A percentile compares a stretch with the other conserved stretches of the same genome.
Evolutionary conservation across 2,113 vertebrate species (phyloP).

Genomic region (Callipepla californica): DNA sequence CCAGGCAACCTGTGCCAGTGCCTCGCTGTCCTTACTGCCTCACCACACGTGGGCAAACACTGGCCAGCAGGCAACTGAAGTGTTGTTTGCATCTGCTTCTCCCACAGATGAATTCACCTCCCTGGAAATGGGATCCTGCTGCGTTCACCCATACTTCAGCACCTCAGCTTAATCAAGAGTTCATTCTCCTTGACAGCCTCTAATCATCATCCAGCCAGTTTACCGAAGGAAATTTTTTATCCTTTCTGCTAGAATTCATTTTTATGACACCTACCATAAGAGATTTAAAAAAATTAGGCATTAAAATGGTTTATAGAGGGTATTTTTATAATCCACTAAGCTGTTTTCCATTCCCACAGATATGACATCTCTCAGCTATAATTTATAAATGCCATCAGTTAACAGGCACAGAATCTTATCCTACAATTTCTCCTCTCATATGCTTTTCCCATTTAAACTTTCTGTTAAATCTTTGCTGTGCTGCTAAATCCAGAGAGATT

Average conservation of each 20-base stretch:
- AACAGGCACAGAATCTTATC: constrained; percentile 56
- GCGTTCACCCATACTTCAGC: background rate
- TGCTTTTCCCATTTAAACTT: constrained; percentile 66
- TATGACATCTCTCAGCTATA: constrained; percentile 66
- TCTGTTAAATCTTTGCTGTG: constrained; percentile 61
- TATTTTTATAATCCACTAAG: constrained; percentile 69
- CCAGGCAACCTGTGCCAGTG: too few species aligned
- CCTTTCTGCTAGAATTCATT: constrained; percentile 55
- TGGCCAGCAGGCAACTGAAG: background rate
- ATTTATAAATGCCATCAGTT: constrained; percentile 72
- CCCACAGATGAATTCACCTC: background rate
- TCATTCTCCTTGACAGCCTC: constrained; percentile 35
- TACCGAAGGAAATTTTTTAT: constrained; percentile 30
- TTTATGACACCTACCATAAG: constrained; percentile 68
- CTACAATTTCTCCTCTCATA: constrained; percentile 39
- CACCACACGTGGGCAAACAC: background rate
- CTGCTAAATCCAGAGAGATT: constrained; percentile 65
- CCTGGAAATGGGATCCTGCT: background rate
- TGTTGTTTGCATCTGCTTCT: background rate
- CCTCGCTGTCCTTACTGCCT: too few species aligned
- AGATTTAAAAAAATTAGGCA: constrained; percentile 67
- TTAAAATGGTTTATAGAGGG: constrained; percentile 67
- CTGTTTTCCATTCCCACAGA: constrained; percentile 68
- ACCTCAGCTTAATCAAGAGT: background rate
- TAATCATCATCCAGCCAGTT: constrained; percentile 56